Evolutionary conservation across 1,140 invertebrate genomes (phyloP).

Genomic region (Halyomorpha halys): DNA sequence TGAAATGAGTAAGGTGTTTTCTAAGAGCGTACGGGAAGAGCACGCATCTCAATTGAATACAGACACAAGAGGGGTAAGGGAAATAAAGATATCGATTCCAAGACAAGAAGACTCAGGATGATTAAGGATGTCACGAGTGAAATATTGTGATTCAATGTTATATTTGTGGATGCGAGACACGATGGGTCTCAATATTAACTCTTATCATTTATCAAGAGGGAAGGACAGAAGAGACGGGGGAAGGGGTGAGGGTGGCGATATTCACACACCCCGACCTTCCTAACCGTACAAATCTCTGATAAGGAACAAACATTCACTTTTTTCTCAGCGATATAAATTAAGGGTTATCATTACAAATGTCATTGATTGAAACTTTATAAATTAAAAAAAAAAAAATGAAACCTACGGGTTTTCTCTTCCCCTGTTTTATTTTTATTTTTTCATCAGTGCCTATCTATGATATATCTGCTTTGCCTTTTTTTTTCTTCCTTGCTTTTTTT

Average conservation of each 20-base stretch:
- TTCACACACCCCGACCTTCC: conserved; percentile 14
- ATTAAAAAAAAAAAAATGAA: no score
- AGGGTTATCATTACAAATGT: no score
- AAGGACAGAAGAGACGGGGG: neutral
- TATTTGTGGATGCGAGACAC: conserved; percentile 21
- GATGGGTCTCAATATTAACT: conserved; percentile 11
- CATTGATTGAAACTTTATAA: no score
- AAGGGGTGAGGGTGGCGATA: conserved; percentile 20
- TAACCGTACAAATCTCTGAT: conserved; percentile 9
- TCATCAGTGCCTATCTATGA: no score
- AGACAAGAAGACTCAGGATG: conserved; percentile 4
- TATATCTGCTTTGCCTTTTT: no score
- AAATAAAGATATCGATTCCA: conserved; percentile 24
- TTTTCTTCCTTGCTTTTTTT: no score
- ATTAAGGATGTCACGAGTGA: conserved; percentile 21
- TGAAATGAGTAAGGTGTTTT: no score
- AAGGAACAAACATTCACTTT: neutral
- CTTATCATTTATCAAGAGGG: conserved; percentile 24
- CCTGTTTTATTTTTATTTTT: no score
- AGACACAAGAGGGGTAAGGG: neutral
- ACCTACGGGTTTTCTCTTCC: no score
- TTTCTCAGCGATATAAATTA: no score
- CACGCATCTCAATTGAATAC: no score
- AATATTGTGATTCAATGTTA: conserved; percentile 24
- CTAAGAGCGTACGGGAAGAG: no score